phyloP scores from a whole-genome alignment of 2,113 vertebrate species.

The Lophochroa leadbeateri region DNA sequence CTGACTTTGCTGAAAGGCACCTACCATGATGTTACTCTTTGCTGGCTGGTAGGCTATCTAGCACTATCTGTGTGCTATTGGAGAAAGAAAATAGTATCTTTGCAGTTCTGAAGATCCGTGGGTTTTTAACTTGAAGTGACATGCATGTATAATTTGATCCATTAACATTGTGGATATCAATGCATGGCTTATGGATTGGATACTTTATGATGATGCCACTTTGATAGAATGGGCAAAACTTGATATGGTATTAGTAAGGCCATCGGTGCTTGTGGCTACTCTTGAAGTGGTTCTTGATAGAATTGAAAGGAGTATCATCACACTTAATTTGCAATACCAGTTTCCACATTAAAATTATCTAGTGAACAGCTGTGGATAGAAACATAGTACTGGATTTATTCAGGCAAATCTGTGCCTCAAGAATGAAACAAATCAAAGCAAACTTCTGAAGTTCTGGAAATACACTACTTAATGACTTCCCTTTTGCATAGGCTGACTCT shows the following conservation, averaged over 20 bases:
- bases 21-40: background rate
- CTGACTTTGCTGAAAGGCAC: background rate
- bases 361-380: background rate
- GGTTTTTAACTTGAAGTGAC: background rate
- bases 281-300: background rate
- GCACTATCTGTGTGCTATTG: background rate
- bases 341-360: background rate
- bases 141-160: background rate
- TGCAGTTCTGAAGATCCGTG: accelerated
- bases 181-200: background rate
- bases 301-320: background rate
- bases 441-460: background rate
- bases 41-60: background rate
- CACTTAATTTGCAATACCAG: background rate
- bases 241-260: background rate
- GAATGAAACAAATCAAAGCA: background rate
- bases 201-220: background rate
- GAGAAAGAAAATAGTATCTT: background rate
- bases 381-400: background rate
- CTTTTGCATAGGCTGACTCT: background rate
- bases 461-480: background rate
- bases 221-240: background rate
- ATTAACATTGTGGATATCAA: background rate
- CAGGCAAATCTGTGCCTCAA: background rate
- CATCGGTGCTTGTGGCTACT: accelerated